Evolutionary conservation across 2,113 vertebrate species (phyloP), one percentile per base, ranked within the genome.

Genomic region (Perca schrenkii): DNA sequence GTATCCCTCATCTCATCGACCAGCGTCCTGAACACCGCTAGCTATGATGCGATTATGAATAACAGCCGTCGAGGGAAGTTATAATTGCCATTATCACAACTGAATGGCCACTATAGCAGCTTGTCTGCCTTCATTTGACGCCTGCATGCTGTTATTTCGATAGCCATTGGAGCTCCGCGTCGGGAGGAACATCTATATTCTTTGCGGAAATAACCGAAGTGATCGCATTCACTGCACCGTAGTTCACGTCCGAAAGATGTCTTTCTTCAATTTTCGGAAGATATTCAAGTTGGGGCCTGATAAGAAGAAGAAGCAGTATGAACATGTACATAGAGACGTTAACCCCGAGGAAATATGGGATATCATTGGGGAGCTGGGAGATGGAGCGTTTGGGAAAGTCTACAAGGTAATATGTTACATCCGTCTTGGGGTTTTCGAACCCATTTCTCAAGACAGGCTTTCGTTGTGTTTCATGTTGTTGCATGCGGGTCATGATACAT

Each of bases 191-290:
- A 88, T 83, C 77, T 92, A 61, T 66, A 79, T 77, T 84, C 74
- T 77, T 74, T 84, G 91, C 90, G 88, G 91, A 92, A 90, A 93
- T 82, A 86, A 82, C 63, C 50, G 68, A 74, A 75, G 21, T 83
- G n/a, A 67, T 74, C 74, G 57, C 80, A 76, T 87, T 83, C 52
- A 52, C 86, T 6, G 62, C 77, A 1, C 47, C 28, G 74, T 69
- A 81, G 58, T 71, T 73, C 77, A 54, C 54, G 21, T 7, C 61
- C 8, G 63, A 8, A 94, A 92, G 31, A 99, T 99, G 98, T 98
- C 98, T 36, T 99, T 99, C 95, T 99, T 99, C 88, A 99, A 99
- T 97, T 98, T 99, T 94, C 96, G 98, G 3, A 99, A 98, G 93
- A 99, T 99, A 77, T 99, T 99, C 88, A 99, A 99, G 96, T 93